Base-by-base conservation (phyloP, 2,797 vertebrate species). In the Gallirallus australis region DNA sequence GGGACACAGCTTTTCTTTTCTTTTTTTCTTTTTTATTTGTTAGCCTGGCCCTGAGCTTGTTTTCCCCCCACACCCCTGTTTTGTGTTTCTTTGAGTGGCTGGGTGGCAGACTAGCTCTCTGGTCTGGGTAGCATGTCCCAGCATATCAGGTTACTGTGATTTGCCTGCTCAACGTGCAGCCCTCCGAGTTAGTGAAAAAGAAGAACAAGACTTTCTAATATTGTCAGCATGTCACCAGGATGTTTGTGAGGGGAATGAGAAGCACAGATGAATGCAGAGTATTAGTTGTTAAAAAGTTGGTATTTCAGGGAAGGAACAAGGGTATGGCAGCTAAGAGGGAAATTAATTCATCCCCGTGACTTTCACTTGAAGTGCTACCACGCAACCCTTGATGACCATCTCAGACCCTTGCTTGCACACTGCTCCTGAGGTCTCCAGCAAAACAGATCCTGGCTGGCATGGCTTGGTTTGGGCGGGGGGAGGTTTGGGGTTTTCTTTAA, bases 61-160 rank as follows among this genome's bases (percentile, higher is more conserved):
- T 12, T 23, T 24, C 8, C 42, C 42, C 42, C 17, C 42, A 42
- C 42, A 42, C 15, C 42, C 42, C 42, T 31, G 31, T 16, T 37
- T 37, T 37, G 35, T 11, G 23, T 9, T 11, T 33, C 40, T 63
- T 42, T 35, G 18, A 28, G 24, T 63, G 61, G 7, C 37, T 37
- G 39, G 20, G 33, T 64, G 57, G 48, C 66, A 73, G 52, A 14
- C 2, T 73, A 63, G 42, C 37, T 70, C 56, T 61, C 65, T 65
- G 15, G 57, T 53, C 54, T 52, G 82, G 86, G 19, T 86, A 86
- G n/a, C 28, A 15, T n/a, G 63, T 84, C 66, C 92, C 15, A 66
- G 31, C 42, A 2, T 35, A 52, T 33, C 78, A 50, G 80, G 81
- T 93, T 89, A n/a, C 81, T 53, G 81, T 54, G 86, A 68, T 86